These are phyloP conservation scores for Eubasilissa regina DNA, from an alignment of 1,140 invertebrate genomes.

Conservation along the genomic window DNA sequence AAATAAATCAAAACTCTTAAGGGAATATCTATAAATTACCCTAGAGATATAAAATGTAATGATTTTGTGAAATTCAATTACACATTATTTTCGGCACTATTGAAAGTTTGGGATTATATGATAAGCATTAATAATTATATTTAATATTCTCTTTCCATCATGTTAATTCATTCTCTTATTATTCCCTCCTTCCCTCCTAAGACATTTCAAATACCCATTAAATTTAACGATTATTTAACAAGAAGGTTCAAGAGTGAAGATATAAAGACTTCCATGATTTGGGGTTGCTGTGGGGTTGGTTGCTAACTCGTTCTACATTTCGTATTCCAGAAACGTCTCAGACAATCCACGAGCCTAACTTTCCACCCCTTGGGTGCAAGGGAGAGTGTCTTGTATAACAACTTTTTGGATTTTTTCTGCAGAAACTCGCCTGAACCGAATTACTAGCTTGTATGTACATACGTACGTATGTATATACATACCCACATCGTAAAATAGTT, in stretches of 20 bases:
- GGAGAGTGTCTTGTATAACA: conserved; percentile 40
- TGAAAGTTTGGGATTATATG: too few species aligned
- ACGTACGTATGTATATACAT: too few species aligned
- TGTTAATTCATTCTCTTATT: conserved; percentile 8
- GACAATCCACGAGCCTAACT: conserved; percentile 24
- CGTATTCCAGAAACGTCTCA: conserved; percentile 16
- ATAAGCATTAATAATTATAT: too few species aligned
- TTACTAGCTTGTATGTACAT: neutral
- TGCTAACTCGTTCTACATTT: conserved; percentile 17
- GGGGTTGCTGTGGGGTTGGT: conserved; percentile 2
- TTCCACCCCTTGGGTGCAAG: neutral
- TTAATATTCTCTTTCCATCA: neutral
- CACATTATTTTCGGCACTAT: too few species aligned
- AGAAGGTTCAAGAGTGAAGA: conserved; percentile 23
- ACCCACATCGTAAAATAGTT: too few species aligned
- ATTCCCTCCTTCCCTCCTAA: neutral
- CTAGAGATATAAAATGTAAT: too few species aligned
- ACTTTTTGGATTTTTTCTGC: conserved; percentile 27
- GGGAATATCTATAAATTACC: too few species aligned
- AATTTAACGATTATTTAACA: conserved; percentile 27
- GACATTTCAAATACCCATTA: conserved; percentile 1
- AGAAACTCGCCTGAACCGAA: conserved; percentile 14
- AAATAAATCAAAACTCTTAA: too few species aligned
- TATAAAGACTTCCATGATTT: conserved; percentile 14
- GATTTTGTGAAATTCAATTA: too few species aligned